Percentiles rank a stretch among this genome's conserved stretches.
phyloP scores from a whole-genome alignment of 2,113 vertebrate species.

The Orycteropus afer region DNA sequence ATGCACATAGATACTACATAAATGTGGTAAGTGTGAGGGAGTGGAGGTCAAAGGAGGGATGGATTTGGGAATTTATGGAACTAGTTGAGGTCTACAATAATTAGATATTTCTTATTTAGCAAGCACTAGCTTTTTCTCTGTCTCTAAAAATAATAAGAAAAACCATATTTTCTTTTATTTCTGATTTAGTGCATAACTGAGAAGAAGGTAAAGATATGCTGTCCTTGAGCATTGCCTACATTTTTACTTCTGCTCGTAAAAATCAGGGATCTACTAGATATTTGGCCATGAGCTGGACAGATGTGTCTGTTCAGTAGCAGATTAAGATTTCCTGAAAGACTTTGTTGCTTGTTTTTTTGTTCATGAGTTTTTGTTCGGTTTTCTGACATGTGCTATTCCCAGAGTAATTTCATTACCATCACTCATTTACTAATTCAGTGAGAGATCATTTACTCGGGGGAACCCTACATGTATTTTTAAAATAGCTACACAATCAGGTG shows the following conservation, averaged over 20 bases:
- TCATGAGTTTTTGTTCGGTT: not conserved
- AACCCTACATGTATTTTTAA: slow-evolving; percentile 46
- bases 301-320: slow-evolving; percentile 54
- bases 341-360: slow-evolving; percentile 7
- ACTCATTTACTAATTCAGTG: slow-evolving; percentile 65
- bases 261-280: slow-evolving; percentile 38
- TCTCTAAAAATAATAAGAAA: slow-evolving; percentile 50
- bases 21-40: not conserved
- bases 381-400: slow-evolving; percentile 61
- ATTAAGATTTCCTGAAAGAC: slow-evolving; percentile 50
- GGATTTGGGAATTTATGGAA: not conserved
- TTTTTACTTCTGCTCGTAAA: slow-evolving; percentile 65
- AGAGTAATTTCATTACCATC: slow-evolving; percentile 44
- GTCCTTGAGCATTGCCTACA: slow-evolving; percentile 10
- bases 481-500: slow-evolving; percentile 58
- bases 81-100: not conserved
- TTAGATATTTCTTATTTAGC: not conserved
- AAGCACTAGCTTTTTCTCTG: slow-evolving; percentile 6
- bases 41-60: not conserved
- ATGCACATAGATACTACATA: no score
- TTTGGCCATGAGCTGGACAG: slow-evolving; percentile 49
- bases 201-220: slow-evolving; percentile 53
- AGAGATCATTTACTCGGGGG: slow-evolving; percentile 55
- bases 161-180: slow-evolving; percentile 34
- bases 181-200: slow-evolving; percentile 34